phyloP scores from a whole-genome alignment of 2,888 invertebrate genomes.

The Spilarctia lutea region DNA sequence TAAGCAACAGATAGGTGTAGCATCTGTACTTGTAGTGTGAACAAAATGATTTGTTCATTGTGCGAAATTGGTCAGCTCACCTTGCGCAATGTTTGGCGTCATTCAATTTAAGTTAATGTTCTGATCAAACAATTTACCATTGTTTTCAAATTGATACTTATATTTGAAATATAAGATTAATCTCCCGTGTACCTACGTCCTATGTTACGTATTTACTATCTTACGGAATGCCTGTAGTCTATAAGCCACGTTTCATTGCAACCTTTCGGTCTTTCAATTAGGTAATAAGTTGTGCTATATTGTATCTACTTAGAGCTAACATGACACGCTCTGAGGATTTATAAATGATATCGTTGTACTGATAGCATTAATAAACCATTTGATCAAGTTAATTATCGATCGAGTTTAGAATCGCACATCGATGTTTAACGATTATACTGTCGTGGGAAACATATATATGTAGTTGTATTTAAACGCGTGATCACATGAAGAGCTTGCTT shows the following conservation, averaged over 20 bases:
- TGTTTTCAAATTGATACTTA: slow-evolving; percentile 47
- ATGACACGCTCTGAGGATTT: slow-evolving; percentile 19
- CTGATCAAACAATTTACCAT: slow-evolving; percentile 67
- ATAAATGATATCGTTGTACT: background rate
- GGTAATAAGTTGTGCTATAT: slow-evolving; percentile 25
- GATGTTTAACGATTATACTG: background rate
- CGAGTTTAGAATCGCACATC: background rate
- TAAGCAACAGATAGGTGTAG: slow-evolving; percentile 44
- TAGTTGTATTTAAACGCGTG: background rate
- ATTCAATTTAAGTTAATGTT: slow-evolving; percentile 69
- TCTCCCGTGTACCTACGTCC: slow-evolving; percentile 2
- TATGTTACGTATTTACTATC: slow-evolving; percentile 32
- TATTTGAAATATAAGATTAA: slow-evolving; percentile 34
- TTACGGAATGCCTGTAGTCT: slow-evolving; percentile 46
- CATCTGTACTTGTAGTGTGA: slow-evolving; percentile 46
- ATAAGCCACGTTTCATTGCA: slow-evolving; percentile 33
- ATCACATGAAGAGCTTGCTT: background rate
- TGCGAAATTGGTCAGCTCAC: slow-evolving; percentile 69
- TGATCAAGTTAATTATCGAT: background rate
- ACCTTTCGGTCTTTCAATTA: slow-evolving; percentile 27
- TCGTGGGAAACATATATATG: background rate
- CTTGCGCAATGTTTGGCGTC: slow-evolving; percentile 73
- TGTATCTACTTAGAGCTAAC: slow-evolving; percentile 26
- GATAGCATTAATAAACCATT: background rate
- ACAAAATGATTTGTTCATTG: slow-evolving; percentile 61